Evolutionary conservation across 2,888 invertebrate species (phyloP).

Genomic region (Mythimna ferrago): DNA sequence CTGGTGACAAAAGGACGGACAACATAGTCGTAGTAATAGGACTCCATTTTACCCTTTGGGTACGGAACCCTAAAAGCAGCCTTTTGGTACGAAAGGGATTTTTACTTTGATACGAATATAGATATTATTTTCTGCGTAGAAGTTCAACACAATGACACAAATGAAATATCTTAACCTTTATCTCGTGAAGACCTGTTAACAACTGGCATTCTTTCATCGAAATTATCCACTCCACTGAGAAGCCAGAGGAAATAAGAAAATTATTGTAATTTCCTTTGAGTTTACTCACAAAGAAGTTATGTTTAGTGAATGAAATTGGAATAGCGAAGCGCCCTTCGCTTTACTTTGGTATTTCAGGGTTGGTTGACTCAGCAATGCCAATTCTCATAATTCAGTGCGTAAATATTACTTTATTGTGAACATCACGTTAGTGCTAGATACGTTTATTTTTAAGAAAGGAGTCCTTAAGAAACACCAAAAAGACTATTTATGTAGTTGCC

Average conservation of each 20-base stretch:
- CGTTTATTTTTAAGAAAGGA: not conserved
- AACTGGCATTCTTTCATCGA: conserved; percentile 14
- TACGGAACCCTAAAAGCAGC: not conserved
- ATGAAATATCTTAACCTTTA: not conserved
- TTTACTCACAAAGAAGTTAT: conserved; percentile 44
- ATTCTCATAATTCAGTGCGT: not conserved
- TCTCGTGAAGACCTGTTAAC: conserved; percentile 6
- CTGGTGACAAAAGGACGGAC: too few species aligned
- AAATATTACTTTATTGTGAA: not conserved
- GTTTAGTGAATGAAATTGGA: conserved; percentile 47
- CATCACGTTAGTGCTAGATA: not conserved
- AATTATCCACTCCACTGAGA: conserved; percentile 43
- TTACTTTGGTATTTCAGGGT: conserved; percentile 31
- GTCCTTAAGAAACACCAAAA: too few species aligned
- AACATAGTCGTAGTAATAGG: too few species aligned
- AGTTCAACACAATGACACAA: not conserved
- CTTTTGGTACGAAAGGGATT: not conserved
- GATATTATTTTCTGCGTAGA: not conserved
- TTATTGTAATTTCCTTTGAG: conserved; percentile 65
- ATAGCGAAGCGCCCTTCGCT: conserved; percentile 11
- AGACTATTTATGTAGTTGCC: too few species aligned
- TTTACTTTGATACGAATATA: not conserved
- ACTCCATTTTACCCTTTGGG: too few species aligned
- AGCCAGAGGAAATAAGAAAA: conserved; percentile 63
- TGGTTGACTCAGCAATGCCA: not conserved